Conservation (phyloP, 2,113 vertebrate species). For the Capreolus pygargus region DNA sequence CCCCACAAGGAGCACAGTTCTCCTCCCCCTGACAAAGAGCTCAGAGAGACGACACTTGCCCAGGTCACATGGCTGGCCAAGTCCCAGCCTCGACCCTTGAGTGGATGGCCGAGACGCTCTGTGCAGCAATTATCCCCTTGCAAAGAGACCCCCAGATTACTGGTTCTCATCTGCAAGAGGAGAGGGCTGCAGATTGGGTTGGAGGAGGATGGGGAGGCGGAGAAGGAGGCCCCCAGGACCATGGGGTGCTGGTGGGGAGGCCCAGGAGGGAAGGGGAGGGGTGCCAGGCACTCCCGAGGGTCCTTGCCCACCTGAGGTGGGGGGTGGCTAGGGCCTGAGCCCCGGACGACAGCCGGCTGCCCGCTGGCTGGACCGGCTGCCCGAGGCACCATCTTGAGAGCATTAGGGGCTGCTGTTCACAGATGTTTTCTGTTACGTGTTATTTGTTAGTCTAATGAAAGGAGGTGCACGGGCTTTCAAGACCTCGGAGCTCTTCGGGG, state of each 20-base stretch:
- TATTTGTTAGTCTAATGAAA: conserved; percentile 89
- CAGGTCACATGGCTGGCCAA: not conserved
- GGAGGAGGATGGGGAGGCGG: not conserved
- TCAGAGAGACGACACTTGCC: not conserved
- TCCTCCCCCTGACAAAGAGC: not conserved
- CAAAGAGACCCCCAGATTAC: not conserved
- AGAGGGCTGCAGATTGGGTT: not conserved
- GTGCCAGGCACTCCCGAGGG: not conserved
- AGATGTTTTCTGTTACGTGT: conserved; percentile 84
- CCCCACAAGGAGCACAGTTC: fast-evolving
- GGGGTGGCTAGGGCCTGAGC: conserved; percentile 63
- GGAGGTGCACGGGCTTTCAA: conserved; percentile 84
- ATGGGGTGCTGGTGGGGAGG: not conserved
- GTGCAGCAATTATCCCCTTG: fast-evolving
- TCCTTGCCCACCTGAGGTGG: conserved; percentile 32
- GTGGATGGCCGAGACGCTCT: not conserved
- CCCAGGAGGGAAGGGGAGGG: not conserved
- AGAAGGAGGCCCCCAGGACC: not conserved
- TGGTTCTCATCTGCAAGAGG: not conserved
- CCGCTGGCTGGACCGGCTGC: conserved; percentile 76
- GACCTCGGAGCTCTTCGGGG: conserved; percentile 74
- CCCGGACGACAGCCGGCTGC: conserved; percentile 56
- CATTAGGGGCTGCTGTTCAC: conserved; percentile 82
- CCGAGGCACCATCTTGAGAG: conserved; percentile 82
- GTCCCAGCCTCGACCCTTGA: not conserved